Base-by-base conservation (phyloP, 2,888 invertebrate genomes). In the Noctuana brunneofusca region DNA sequence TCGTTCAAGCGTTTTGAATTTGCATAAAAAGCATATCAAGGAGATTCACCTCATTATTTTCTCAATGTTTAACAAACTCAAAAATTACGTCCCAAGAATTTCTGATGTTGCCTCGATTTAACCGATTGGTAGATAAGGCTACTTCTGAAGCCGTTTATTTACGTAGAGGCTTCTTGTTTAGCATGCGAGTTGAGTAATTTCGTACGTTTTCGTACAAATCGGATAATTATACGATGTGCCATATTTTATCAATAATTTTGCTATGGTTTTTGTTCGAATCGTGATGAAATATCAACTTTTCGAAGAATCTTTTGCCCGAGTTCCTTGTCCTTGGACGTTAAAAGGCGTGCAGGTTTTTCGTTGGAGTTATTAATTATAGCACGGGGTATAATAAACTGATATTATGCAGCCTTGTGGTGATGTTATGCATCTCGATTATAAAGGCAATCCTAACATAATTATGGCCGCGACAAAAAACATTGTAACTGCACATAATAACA, bases 61-160 rank as follows among this genome's bases (percentile, higher is more conserved):
- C 55, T 49, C 41, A 56, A 50, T 63, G 43, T 56, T 63, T 56
- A 63, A 63, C 22, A 49, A 56, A 56, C 41, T 56, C 22, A 8
- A 76, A 78, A 76, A 74, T 74, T 69, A 66, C 64, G 65, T 69
- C 49, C 70, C 64, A 50, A 65, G 74, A 76, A 80, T 85, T 78
- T 83, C 80, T 69, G 82, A 82, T 84, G 83, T 80, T 72, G 81
- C 74, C 75, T 79, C 68, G 55, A 49, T 81, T 76, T 68, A 65
- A 68, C 75, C 71, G 82, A 83, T 84, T 78, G 82, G 64, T 32
- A 76, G 86, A 87, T 87, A 87, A 85, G 77, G 73, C 68, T 80
- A 78, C 78, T 22, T 78, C 70, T 73, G 57, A 49, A 62, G 54
- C 65, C 77, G 75, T 81, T 83, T 75, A 85, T 86, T 85, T 86